Conservation (phyloP, 2,113 vertebrate genomes). For the Perca schrenkii region DNA sequence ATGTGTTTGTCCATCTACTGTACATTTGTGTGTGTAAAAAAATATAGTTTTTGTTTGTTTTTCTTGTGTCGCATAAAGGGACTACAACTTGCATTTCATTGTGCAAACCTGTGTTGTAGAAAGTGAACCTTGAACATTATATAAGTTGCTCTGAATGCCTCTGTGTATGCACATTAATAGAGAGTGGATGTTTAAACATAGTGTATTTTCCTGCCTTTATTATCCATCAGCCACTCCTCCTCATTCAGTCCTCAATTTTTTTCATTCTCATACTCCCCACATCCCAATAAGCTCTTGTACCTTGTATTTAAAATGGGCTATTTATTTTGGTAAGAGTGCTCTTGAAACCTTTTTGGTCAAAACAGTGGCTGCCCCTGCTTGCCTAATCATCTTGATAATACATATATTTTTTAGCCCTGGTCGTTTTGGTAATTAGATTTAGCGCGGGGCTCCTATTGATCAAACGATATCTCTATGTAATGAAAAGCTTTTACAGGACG, state of each 20-base stretch:
- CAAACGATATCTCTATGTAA: conserved; percentile 74
- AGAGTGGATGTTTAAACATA: conserved; percentile 8
- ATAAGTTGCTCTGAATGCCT: conserved; percentile 1
- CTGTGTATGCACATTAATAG: conserved; percentile 7
- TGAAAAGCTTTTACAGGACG: conserved; percentile 82
- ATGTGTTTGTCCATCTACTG: conserved; percentile 35
- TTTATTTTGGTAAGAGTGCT: conserved; percentile 40
- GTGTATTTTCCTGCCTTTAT: conserved; percentile 1
- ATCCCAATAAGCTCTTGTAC: conserved; percentile 13
- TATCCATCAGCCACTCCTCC: conserved; percentile 11
- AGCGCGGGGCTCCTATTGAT: conserved; percentile 68
- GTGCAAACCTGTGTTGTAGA: not conserved
- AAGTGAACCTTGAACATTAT: not conserved
- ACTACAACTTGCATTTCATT: not conserved
- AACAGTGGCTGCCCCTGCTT: conserved; percentile 11
- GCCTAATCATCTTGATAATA: conserved; percentile 40
- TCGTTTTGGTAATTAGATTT: conserved; percentile 74
- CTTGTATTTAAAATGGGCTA: conserved; percentile 27
- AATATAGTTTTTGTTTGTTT: not conserved
- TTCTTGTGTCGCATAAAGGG: not conserved
- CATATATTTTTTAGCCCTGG: conserved; percentile 23
- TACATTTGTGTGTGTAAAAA: conserved; percentile 18
- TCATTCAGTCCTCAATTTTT: conserved; percentile 8
- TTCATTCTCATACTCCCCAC: not conserved
- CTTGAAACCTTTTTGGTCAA: conserved; percentile 45